phyloP scores from a whole-genome alignment of 2,113 vertebrate genomes.

The Mobula birostris region DNA sequence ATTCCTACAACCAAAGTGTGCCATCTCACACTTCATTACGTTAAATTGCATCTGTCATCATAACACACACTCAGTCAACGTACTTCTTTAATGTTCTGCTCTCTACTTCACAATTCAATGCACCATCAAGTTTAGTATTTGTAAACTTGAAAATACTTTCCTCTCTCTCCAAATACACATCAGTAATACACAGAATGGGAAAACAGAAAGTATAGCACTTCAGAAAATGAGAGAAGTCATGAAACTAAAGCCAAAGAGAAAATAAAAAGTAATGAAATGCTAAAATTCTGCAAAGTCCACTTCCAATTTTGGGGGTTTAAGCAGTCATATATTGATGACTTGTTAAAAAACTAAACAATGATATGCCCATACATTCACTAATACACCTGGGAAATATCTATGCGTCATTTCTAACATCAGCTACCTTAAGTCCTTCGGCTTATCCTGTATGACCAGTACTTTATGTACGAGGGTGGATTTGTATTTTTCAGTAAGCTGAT shows the following conservation, averaged over 20 bases:
- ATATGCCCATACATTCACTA: neutral
- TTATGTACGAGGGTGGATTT: neutral
- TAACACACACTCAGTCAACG: neutral
- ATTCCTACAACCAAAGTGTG: neutral
- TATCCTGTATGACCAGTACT: neutral
- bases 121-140: constrained; percentile 10
- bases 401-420: neutral
- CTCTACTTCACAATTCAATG: constrained; percentile 3
- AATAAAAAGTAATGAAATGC: neutral
- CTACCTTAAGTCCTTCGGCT: constrained; percentile 1
- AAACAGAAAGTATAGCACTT: neutral
- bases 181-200: neutral
- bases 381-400: constrained; percentile 23
- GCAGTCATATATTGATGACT: neutral
- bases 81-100: constrained; percentile 12
- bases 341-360: neutral
- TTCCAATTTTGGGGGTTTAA: constrained; percentile 15
- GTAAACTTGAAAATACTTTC: neutral
- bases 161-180: neutral
- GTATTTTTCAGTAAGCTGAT: neutral
- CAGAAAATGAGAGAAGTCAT: neutral
- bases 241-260: neutral
- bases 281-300: neutral
- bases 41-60: constrained; percentile 28
- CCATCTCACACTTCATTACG: constrained; percentile 13